Base-by-base conservation (phyloP, 2,797 vertebrate genomes). In the Coregonus suidteri region DNA sequence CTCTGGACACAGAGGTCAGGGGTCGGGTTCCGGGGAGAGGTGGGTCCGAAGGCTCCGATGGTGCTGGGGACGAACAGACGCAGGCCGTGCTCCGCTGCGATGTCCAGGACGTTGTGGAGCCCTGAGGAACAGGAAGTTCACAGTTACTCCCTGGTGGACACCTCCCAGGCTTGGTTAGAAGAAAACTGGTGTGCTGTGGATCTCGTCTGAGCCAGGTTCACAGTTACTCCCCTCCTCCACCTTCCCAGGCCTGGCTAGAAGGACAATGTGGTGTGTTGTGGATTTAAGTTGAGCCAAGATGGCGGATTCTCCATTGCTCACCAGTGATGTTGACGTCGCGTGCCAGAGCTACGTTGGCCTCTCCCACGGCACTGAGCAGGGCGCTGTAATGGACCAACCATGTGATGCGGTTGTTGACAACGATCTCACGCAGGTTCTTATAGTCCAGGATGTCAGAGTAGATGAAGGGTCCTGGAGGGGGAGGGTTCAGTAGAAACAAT, bases 311-410 rank as follows among this genome's bases (percentile, higher is more conserved):
- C 34, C 9, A 11, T 47, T 16, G 1, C 94, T 79, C 83, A 98
- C 98, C 98, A 0, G 97, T 98, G 86, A 99, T 98, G 83, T 99
- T 99, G n/a, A 99, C 96, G 1, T 95, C 94, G 77, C 96, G 96
- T 0, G 98, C 98, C 90, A 99, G 83, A 35, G 96, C 82, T 4
- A 99, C 96, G 0, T 99, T 99, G 0, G 97, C 94, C 83, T 99
- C 98, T 1, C 98, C 98, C 0, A 96, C 95, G 0, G 96, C 97
- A 14, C 98, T 99, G 82, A 99, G 96, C 82, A 99, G 90, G 31
- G 97, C 98, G 0, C 97, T 98, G 82, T 99, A 99, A 89, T 99
- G 98, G 71, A 99, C 94, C 11, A 99, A 87, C 98, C 98, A 99
- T 1, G 95, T 97, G 88, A 99, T 96, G 9, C 97, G 94, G 87